Evolutionary conservation across 2,113 vertebrate species (phyloP).

Genomic region (Micromys minutus): DNA sequence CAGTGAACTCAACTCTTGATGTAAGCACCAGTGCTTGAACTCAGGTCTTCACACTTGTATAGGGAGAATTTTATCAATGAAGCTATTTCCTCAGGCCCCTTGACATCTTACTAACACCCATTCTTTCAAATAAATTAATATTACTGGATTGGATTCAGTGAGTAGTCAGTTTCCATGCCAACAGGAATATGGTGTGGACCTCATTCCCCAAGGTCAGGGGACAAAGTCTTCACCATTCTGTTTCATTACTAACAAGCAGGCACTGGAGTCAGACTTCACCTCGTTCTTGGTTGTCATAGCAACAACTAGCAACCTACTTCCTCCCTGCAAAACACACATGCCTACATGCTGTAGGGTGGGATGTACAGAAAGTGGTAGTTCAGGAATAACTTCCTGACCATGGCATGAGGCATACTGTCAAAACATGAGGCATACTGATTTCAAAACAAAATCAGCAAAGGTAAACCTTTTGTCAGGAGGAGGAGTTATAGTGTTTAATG

Average conservation of each 20-base stretch:
- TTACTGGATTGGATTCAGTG: not conserved
- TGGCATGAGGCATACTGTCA: rapidly evolving
- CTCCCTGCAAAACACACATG: not conserved
- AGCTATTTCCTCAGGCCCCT: not conserved
- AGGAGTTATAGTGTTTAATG: not conserved
- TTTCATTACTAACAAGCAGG: not conserved
- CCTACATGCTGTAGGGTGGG: not conserved
- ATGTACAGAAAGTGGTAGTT: not conserved
- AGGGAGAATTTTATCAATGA: not conserved
- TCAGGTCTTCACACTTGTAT: not conserved
- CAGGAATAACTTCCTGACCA: not conserved
- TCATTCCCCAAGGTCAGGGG: not conserved
- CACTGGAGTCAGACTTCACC: not conserved
- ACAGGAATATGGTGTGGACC: not conserved
- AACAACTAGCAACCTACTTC: not conserved
- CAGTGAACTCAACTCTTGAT: not conserved
- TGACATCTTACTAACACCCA: not conserved
- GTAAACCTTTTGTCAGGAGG: not conserved
- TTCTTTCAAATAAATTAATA: not conserved
- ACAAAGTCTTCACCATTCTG: not conserved
- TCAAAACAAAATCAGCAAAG: not conserved
- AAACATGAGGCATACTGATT: rapidly evolving
- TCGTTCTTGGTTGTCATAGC: slow-evolving; percentile 55
- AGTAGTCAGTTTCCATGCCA: slow-evolving; percentile 26
- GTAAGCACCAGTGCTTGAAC: not conserved